These are phyloP conservation scores for Leuciscus waleckii DNA, from an alignment of 2,797 vertebrate species.

Conservation along the genomic window DNA sequence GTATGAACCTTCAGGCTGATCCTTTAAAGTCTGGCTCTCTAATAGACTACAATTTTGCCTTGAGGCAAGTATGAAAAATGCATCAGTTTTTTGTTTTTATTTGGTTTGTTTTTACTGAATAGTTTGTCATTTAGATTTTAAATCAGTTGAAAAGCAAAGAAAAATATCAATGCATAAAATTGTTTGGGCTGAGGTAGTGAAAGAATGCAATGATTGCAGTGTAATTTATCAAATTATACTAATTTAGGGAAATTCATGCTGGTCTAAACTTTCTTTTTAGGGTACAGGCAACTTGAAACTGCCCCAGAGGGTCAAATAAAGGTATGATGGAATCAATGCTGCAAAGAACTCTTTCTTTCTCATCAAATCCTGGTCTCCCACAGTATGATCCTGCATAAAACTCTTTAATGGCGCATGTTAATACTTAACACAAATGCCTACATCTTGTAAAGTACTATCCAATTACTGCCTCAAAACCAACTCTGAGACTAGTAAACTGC, in stretches of 20 bases:
- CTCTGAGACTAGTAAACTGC: conserved; percentile 25
- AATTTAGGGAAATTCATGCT: conserved; percentile 1
- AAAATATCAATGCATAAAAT: not conserved
- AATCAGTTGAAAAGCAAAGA: conserved; percentile 4
- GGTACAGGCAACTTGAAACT: not conserved
- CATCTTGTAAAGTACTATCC: conserved; percentile 52
- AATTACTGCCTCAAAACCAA: conserved; percentile 34
- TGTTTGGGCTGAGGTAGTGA: not conserved
- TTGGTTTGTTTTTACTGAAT: not conserved
- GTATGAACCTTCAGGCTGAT: not conserved
- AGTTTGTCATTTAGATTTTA: not conserved
- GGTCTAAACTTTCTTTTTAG: not conserved
- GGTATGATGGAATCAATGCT: not conserved
- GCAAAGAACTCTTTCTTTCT: not conserved
- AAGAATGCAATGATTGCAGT: not conserved
- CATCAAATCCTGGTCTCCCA: conserved; percentile 17
- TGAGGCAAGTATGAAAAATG: not conserved
- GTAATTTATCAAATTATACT: not conserved
- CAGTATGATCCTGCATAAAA: conserved; percentile 28
- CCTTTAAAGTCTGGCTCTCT: conserved; percentile 2
- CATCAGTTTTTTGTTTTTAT: not conserved
- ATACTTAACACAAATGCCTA: conserved; percentile 48
- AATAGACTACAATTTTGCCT: not conserved
- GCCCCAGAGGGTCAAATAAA: not conserved
- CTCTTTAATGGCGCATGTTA: conserved; percentile 32